Evolutionary conservation across 2,113 vertebrate genomes (phyloP).

Genomic region (Elachura formosa): DNA sequence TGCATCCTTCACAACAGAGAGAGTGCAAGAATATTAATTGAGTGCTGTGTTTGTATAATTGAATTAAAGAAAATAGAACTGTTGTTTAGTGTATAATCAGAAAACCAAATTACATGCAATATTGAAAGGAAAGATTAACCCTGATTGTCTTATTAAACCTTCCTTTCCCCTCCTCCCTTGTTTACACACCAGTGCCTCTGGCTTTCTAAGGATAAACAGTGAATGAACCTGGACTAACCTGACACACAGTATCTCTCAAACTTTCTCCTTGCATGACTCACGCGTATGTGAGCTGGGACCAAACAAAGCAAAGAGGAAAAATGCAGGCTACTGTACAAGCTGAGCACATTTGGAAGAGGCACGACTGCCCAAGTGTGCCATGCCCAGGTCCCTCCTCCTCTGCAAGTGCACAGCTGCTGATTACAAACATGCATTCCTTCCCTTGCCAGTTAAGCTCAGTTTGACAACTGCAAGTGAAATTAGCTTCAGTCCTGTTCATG

Average conservation of each 20-base stretch:
- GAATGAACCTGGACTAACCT: constrained; percentile 44
- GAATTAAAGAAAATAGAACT: constrained; percentile 19
- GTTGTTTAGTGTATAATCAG: background rate
- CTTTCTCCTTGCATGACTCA: constrained; percentile 5
- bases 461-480: background rate
- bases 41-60: background rate
- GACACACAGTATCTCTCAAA: constrained; percentile 32
- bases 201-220: constrained; percentile 14
- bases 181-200: constrained; percentile 25
- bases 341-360: background rate
- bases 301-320: background rate
- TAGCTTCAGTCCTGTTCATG: background rate
- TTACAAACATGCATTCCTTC: background rate
- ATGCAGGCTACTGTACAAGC: background rate
- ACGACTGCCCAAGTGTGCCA: background rate
- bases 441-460: background rate
- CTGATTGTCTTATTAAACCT: background rate
- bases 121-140: constrained; percentile 10
- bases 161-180: background rate
- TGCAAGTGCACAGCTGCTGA: background rate
- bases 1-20: background rate
- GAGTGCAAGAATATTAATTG: background rate
- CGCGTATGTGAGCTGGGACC: background rate
- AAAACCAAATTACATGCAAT: background rate
- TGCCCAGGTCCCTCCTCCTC: background rate